Conservation (phyloP, 2,888 invertebrate genomes). For the Aleiodes leptofemur region DNA sequence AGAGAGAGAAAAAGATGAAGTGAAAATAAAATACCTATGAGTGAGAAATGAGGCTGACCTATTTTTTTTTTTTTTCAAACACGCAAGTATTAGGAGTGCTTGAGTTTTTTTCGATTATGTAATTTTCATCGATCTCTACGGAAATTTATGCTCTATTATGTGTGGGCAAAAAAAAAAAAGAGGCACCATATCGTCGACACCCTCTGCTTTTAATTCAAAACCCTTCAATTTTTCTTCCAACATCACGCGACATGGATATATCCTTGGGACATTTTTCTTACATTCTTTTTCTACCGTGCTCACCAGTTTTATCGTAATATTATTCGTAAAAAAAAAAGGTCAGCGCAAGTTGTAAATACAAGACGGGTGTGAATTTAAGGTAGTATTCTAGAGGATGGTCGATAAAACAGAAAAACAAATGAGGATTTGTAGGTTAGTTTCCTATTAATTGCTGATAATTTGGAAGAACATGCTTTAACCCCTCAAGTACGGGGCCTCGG, state of each 20-base stretch:
- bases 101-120: conserved; percentile 26
- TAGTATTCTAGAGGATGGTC: too few relatives aligned
- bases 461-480: too few relatives aligned
- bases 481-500: too few relatives aligned
- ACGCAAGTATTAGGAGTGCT: conserved; percentile 18
- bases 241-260: conserved; percentile 31
- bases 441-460: too few relatives aligned
- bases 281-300: conserved; percentile 12
- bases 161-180: neutral
- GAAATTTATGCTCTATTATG: conserved; percentile 18
- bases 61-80: conserved; percentile 64
- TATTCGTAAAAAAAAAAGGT: conserved; percentile 20
- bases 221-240: conserved; percentile 26
- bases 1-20: neutral
- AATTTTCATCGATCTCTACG: conserved; percentile 11
- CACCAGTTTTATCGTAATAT: conserved; percentile 30
- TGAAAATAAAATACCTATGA: conserved; percentile 61
- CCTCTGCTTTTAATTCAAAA: conserved; percentile 32
- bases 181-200: conserved; percentile 22
- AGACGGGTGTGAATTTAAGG: conserved; percentile 4
- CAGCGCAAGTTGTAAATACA: conserved; percentile 21
- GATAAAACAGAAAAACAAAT: too few relatives aligned
- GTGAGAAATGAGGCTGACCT: conserved; percentile 64
- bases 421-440: too few relatives aligned
- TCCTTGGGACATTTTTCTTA: conserved; percentile 30